Base-by-base conservation (phyloP, 2,797 vertebrate species). In the Toxotes lorentzi region DNA sequence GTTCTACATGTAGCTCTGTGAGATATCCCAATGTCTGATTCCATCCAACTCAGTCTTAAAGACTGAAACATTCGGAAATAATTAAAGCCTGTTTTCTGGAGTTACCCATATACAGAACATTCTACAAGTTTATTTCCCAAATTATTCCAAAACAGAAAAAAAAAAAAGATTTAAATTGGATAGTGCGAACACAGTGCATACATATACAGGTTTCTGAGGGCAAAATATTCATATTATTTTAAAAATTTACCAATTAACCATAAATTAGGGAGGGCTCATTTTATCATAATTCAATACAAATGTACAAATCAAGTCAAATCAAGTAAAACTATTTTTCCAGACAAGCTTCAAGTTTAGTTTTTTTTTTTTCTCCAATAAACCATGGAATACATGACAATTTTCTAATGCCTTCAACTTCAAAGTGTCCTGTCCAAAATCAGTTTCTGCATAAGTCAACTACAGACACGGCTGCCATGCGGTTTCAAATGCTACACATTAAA, bases 401-500 rank as follows among this genome's bases (percentile, higher is more conserved):
- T 79, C 70, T 73, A 88, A 89, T 86, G 76, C 67, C 73, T 87
- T 81, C 67, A 66, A 73, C 66, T 88, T 89, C 73, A 76, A 76
- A 90, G 78, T 78, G 85, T 90, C 84, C 86, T 14, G 40, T 86
- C 77, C 87, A 77, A 81, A 88, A 85, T 88, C 86, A 83, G 76
- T 88, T 67, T 86, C 78, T 85, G 79, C 87, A 83, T 73, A 83
- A 82, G 84, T 81, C 76, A 68, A 88, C 90, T 86, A 82, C 86
- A 92, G 86, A 96, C 95, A 96, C 94, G 95, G 96, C 95, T 90
- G 96, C 96, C 96, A 94, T 94, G 96, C 94, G 95, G 95, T 94
- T 96, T 96, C 94, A 94, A 94, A 95, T 96, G 95, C 96, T 97
- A 96, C 96, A 96, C 96, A 96, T 95, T 96, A 93, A 95, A 95